A percentile compares a stretch with the other conserved stretches of the same genome.
Evolutionary conservation across 2,113 vertebrate species (phyloP).

Genomic region (Gymnocephalus cernua): DNA sequence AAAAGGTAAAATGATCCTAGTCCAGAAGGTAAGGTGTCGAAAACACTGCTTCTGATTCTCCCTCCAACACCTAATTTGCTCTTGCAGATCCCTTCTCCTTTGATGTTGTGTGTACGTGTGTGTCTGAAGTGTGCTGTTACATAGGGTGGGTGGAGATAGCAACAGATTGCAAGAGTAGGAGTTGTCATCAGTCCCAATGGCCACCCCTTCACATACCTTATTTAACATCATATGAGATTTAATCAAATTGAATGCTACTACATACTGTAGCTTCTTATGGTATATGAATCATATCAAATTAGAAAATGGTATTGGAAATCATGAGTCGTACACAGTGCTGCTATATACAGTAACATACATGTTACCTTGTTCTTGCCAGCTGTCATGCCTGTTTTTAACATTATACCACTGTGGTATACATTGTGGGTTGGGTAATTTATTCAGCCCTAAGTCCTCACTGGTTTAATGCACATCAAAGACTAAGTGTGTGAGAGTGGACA

Average conservation of each 20-base stretch:
- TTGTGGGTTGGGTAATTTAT: neutral
- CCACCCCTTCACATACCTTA: neutral
- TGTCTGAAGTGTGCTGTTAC: neutral
- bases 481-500: neutral
- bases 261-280: neutral
- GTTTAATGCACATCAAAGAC: neutral
- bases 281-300: neutral
- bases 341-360: neutral
- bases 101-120: conserved; percentile 12
- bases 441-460: neutral
- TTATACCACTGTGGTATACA: neutral
- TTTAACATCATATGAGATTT: neutral
- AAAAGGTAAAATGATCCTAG: neutral
- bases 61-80: conserved; percentile 8
- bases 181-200: conserved; percentile 9
- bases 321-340: neutral
- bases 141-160: conserved; percentile 7
- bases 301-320: neutral
- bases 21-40: conserved; percentile 60
- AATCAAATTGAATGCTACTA: neutral
- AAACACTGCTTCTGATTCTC: neutral
- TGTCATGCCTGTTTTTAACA: neutral
- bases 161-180: neutral
- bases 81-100: neutral
- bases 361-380: neutral